Evolutionary conservation across 1,140 invertebrate genomes (phyloP).

Genomic region (Steinernema khuongi): DNA sequence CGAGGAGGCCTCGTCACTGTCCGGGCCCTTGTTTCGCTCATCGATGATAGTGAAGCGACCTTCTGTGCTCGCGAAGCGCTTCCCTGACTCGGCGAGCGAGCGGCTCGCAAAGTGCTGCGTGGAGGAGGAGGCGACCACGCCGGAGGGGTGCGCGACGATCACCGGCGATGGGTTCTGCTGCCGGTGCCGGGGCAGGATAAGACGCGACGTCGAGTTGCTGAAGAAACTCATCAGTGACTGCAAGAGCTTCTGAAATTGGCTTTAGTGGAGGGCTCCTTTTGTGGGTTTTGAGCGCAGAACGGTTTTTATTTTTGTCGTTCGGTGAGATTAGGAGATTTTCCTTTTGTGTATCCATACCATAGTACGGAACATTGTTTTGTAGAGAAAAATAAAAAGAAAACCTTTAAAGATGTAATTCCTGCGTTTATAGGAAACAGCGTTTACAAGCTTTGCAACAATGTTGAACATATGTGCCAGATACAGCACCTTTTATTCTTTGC

Average conservation of each 20-base stretch:
- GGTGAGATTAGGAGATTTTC: too few species aligned
- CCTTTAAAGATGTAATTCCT: too few species aligned
- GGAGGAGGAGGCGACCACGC: background rate
- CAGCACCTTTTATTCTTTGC: too few species aligned
- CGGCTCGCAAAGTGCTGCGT: background rate
- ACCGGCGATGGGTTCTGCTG: background rate
- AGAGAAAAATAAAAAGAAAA: too few species aligned
- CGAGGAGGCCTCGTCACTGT: background rate
- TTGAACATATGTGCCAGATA: too few species aligned
- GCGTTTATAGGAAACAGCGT: too few species aligned
- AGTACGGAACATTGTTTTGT: too few species aligned
- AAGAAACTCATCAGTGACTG: background rate
- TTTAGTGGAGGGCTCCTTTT: too few species aligned
- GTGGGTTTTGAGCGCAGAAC: too few species aligned
- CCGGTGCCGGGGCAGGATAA: background rate
- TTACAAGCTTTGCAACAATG: too few species aligned
- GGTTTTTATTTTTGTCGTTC: too few species aligned
- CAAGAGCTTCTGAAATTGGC: background rate
- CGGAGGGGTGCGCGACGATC: background rate
- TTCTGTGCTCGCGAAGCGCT: conserved; percentile 4
- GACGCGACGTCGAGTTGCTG: conserved; percentile 1
- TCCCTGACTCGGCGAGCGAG: background rate
- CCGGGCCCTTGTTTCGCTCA: background rate
- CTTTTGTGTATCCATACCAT: too few species aligned
- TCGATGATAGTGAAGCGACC: background rate